phyloP scores from a whole-genome alignment of 1,140 invertebrate genomes.

The Listronotus oregonensis region DNA sequence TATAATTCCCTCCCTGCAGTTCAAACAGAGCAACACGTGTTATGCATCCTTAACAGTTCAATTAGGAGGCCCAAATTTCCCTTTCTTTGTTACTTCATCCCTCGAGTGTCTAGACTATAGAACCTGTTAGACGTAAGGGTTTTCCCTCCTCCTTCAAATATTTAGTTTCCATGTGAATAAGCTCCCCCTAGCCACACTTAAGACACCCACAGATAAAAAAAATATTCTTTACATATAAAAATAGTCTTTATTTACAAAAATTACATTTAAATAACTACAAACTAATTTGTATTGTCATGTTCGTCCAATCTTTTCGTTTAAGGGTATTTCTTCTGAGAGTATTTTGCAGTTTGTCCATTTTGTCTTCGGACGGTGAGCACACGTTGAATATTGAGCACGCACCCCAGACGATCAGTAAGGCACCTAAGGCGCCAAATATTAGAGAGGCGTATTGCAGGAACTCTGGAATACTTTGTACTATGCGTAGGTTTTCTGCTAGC shows the following conservation, averaged over 20 bases:
- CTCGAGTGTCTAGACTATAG: too few species aligned
- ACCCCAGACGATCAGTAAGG: slow-evolving; percentile 30
- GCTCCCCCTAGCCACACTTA: too few species aligned
- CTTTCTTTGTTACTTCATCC: too few species aligned
- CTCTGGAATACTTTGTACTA: slow-evolving; percentile 49
- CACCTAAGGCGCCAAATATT: slow-evolving; percentile 30
- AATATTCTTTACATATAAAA: not conserved
- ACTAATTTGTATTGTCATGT: not conserved
- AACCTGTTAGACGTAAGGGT: too few species aligned
- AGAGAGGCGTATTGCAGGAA: slow-evolving; percentile 29
- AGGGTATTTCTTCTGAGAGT: not conserved
- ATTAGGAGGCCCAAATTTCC: too few species aligned
- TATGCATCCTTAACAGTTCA: too few species aligned
- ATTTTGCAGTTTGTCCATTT: not conserved
- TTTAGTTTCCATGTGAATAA: too few species aligned
- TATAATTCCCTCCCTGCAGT: too few species aligned
- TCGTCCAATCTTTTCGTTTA: not conserved
- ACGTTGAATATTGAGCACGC: slow-evolving; percentile 31
- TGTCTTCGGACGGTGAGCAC: slow-evolving; percentile 11
- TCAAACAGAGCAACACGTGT: too few species aligned
- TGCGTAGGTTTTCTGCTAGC: slow-evolving; percentile 38
- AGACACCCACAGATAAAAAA: too few species aligned
- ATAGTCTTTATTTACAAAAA: not conserved
- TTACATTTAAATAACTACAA: not conserved
- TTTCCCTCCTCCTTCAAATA: too few species aligned